Conservation (phyloP, 2,797 vertebrate species). For the Pangasius djambal region DNA sequence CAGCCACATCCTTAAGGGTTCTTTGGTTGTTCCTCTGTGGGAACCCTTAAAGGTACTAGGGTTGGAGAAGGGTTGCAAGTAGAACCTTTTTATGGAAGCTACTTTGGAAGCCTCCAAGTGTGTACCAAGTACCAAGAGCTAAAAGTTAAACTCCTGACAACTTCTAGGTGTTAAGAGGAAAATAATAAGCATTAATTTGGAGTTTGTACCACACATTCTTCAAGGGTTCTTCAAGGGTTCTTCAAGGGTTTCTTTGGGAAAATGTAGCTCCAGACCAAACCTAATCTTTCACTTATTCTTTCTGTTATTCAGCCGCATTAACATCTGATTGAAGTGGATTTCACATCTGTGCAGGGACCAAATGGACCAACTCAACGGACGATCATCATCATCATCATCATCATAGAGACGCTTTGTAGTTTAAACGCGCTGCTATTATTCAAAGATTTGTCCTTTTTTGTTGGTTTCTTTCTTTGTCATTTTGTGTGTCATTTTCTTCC, state of each 20-base stretch:
- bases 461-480: background rate
- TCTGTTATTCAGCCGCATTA: background rate
- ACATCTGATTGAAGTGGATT: background rate
- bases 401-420: constrained; percentile 36
- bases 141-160: background rate
- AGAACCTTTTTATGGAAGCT: background rate
- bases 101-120: background rate
- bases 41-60: background rate
- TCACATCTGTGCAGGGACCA: background rate
- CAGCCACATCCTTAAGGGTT: background rate
- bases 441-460: background rate
- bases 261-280: background rate
- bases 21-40: background rate
- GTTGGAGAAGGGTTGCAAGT: background rate
- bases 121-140: background rate
- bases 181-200: background rate
- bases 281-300: background rate
- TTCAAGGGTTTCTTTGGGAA: background rate
- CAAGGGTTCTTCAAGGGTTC: background rate
- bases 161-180: background rate
- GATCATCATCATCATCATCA: constrained; percentile 35
- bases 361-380: background rate
- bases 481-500: background rate
- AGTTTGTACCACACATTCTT: background rate
- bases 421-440: constrained; percentile 35